phyloP scores from a whole-genome alignment of 2,888 invertebrate species.

The Dastarcus helophoroides region DNA sequence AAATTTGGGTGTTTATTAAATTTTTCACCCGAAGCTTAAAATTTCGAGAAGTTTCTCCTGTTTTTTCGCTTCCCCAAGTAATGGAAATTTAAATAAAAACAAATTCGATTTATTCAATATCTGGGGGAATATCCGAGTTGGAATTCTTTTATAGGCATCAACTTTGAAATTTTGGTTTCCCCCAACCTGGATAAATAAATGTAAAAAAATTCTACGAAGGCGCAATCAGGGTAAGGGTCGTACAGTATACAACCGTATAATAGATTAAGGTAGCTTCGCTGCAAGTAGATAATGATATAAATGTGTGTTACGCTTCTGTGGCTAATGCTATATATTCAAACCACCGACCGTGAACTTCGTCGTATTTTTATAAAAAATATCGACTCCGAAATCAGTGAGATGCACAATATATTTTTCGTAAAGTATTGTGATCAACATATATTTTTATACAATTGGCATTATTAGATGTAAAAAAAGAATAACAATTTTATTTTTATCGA shows the following conservation, averaged over 20 bases:
- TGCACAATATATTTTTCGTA: background rate
- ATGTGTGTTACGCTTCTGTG: constrained; percentile 24
- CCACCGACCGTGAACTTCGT: constrained; percentile 29
- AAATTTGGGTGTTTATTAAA: too few relatives aligned
- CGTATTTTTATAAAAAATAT: too few relatives aligned
- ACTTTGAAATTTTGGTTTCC: too few relatives aligned
- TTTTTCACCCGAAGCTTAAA: too few relatives aligned
- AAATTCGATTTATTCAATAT: too few relatives aligned
- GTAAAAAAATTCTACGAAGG: constrained; percentile 28
- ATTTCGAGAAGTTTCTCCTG: too few relatives aligned
- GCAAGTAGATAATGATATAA: constrained; percentile 25
- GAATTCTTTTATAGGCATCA: too few relatives aligned
- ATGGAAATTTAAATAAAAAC: too few relatives aligned
- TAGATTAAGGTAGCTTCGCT: constrained; percentile 29
- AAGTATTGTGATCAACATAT: constrained; percentile 25
- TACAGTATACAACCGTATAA: constrained; percentile 33
- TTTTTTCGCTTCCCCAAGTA: too few relatives aligned
- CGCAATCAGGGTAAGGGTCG: constrained; percentile 38
- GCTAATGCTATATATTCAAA: constrained; percentile 25
- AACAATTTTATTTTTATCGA: constrained; percentile 24
- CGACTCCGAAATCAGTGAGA: background rate
- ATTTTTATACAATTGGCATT: constrained; percentile 25
- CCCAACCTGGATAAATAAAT: too few relatives aligned
- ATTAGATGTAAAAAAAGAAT: constrained; percentile 14
- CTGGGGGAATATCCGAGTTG: too few relatives aligned